Evolutionary conservation across 2,113 vertebrate species (phyloP).

Genomic region (Ginglymostoma cirratum): DNA sequence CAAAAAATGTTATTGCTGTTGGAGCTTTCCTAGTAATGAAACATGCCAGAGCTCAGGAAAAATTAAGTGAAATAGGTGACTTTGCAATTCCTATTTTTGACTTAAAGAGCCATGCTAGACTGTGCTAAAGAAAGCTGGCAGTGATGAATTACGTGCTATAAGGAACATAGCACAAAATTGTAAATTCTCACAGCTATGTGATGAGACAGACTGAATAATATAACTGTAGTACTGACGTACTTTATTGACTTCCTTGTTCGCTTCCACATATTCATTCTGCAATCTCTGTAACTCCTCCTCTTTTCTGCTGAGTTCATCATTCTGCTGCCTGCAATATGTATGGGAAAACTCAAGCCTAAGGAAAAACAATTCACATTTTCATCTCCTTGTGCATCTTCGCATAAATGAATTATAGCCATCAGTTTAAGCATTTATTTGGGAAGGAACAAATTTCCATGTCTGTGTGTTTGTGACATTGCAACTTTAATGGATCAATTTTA

Average conservation of each 20-base stretch:
- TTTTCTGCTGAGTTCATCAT: background rate
- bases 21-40: background rate
- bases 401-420: background rate
- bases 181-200: background rate
- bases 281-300: conserved; percentile 27
- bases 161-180: background rate
- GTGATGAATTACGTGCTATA: background rate
- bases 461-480: background rate
- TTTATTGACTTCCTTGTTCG: conserved; percentile 37
- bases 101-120: background rate
- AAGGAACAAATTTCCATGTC: background rate
- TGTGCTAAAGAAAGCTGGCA: background rate
- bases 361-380: background rate
- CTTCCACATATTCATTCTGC: conserved; percentile 7
- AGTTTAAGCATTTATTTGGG: background rate
- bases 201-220: background rate
- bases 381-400: background rate
- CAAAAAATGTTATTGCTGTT: background rate
- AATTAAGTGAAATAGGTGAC: background rate
- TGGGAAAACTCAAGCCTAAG: conserved; percentile 36
- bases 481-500: background rate
- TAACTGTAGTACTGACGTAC: conserved; percentile 1
- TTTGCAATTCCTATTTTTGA: background rate
- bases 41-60: background rate
- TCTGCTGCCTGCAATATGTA: conserved; percentile 6